Evolutionary conservation across 2,888 invertebrate species (phyloP).

Genomic region (Meiosimyza decipiens): DNA sequence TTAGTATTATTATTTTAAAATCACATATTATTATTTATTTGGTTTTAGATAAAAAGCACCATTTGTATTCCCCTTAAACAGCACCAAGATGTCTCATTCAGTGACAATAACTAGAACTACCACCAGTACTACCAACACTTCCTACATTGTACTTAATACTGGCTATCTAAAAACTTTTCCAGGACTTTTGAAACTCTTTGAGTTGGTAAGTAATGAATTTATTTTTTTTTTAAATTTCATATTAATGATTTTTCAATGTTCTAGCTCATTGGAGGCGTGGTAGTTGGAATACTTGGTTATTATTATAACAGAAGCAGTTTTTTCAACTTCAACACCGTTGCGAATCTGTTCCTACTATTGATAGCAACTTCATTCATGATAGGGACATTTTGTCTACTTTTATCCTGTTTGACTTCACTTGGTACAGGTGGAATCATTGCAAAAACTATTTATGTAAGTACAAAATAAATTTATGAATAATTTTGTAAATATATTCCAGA

Average conservation of each 20-base stretch:
- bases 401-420: constrained; percentile 81
- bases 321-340: constrained; percentile 47
- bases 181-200: constrained; percentile 82
- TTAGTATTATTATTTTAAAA: too few relatives aligned
- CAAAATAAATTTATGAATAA: background rate
- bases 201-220: constrained; percentile 73
- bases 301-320: constrained; percentile 65
- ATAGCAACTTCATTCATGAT: constrained; percentile 83
- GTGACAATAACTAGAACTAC: constrained; percentile 88
- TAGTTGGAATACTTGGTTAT: constrained; percentile 77
- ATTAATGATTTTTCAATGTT: background rate
- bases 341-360: constrained; percentile 78
- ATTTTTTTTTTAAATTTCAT: background rate
- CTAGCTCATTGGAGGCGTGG: constrained; percentile 81
- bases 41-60: too few relatives aligned
- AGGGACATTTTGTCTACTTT: constrained; percentile 79
- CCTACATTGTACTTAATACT: constrained; percentile 82
- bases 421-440: constrained; percentile 85
- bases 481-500: too few relatives aligned
- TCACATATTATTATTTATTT: too few relatives aligned
- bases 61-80: background rate
- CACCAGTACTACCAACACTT: constrained; percentile 82
- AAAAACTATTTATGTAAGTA: constrained; percentile 71
- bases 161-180: constrained; percentile 83
- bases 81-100: constrained; percentile 82